phyloP scores from a whole-genome alignment of 2,797 vertebrate genomes.

The Acanthurus lineatus region DNA sequence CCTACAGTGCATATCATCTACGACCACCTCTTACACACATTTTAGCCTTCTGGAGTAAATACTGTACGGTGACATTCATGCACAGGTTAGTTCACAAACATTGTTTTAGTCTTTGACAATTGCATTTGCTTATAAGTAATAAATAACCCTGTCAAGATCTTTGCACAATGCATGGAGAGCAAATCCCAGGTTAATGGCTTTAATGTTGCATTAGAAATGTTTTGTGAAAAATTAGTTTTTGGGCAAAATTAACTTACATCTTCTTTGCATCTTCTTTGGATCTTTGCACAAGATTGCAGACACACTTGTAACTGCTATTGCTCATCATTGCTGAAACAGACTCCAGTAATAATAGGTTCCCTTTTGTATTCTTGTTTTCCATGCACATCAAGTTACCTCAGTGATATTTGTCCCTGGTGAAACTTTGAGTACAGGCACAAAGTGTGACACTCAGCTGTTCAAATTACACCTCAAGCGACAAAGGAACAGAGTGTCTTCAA shows the following conservation, averaged over 20 bases:
- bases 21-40: slow-evolving; percentile 67
- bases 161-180: slow-evolving; percentile 52
- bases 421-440: slow-evolving; percentile 16
- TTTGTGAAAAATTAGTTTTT: neutral
- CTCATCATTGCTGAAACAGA: slow-evolving; percentile 31
- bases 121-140: slow-evolving; percentile 47
- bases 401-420: slow-evolving; percentile 29
- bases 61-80: slow-evolving; percentile 60
- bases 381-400: slow-evolving; percentile 26
- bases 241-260: slow-evolving; percentile 42
- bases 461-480: slow-evolving; percentile 40
- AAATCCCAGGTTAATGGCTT: slow-evolving; percentile 63
- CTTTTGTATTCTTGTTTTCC: slow-evolving; percentile 39
- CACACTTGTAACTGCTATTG: slow-evolving; percentile 22
- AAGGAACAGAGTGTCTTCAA: slow-evolving; percentile 44
- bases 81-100: slow-evolving; percentile 51
- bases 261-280: neutral
- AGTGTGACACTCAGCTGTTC: slow-evolving; percentile 27
- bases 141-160: slow-evolving; percentile 45
- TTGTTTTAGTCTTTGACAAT: slow-evolving; percentile 58
- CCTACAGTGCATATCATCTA: slow-evolving; percentile 51
- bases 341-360: slow-evolving; percentile 5
- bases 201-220: slow-evolving; percentile 44
- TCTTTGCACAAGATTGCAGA: slow-evolving; percentile 24
- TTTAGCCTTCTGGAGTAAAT: slow-evolving; percentile 68